These are phyloP conservation scores for Micrasema minimum DNA, from an alignment of 1,140 invertebrate species.

Conservation along the genomic window DNA sequence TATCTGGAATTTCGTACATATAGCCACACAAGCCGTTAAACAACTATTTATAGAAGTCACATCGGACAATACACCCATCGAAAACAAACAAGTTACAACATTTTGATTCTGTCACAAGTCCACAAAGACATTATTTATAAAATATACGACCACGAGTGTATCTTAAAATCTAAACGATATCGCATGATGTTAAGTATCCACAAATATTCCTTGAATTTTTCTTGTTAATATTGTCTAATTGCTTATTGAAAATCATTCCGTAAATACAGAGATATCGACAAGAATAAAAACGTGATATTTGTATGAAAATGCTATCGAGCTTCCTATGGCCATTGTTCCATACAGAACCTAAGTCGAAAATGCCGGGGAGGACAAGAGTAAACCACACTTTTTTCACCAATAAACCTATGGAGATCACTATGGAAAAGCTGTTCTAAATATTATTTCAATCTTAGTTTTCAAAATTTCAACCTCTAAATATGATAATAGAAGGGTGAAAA, in stretches of 20 bases:
- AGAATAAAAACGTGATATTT: slow-evolving; percentile 25
- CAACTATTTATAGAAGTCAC: slow-evolving; percentile 23
- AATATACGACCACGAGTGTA: slow-evolving; percentile 42
- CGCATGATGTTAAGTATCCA: slow-evolving; percentile 32
- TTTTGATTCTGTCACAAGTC: slow-evolving; percentile 1
- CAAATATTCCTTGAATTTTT: slow-evolving; percentile 32
- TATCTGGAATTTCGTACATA: slow-evolving; percentile 7
- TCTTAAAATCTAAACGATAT: slow-evolving; percentile 24
- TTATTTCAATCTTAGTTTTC: slow-evolving; percentile 40
- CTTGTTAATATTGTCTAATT: slow-evolving; percentile 40
- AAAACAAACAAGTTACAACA: slow-evolving; percentile 22
- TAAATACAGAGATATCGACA: slow-evolving; percentile 43
- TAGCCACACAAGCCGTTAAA: background rate
- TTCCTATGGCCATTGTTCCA: slow-evolving; percentile 41
- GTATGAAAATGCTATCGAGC: slow-evolving; percentile 17
- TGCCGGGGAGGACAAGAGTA: slow-evolving; percentile 38
- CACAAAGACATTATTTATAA: slow-evolving; percentile 20
- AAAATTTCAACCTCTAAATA: slow-evolving; percentile 22
- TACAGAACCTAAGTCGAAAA: slow-evolving; percentile 25
- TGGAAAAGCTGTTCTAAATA: slow-evolving; percentile 37
- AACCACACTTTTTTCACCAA: slow-evolving; percentile 32
- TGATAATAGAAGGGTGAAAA: slow-evolving; percentile 33
- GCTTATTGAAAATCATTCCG: slow-evolving; percentile 42
- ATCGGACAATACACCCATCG: slow-evolving; percentile 15
- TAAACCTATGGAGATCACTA: slow-evolving; percentile 31